phyloP scores from a whole-genome alignment of 2,113 vertebrate genomes.

The Ploceus nigricollis region DNA sequence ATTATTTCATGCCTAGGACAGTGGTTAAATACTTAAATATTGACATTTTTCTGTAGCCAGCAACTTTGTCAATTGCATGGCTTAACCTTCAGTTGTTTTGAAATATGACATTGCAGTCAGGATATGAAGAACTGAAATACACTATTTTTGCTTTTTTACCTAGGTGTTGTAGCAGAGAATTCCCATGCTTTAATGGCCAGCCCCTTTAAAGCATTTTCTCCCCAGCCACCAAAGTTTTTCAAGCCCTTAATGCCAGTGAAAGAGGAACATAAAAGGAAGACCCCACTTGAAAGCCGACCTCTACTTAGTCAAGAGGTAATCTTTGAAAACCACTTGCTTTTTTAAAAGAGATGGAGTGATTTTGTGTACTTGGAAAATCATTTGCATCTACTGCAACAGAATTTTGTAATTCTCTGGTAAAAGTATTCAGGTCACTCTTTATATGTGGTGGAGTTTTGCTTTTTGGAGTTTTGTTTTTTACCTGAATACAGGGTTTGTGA shows the following conservation, averaged over 20 bases:
- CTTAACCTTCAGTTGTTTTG: background rate
- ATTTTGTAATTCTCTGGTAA: background rate
- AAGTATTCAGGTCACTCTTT: background rate
- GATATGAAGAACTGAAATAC: background rate
- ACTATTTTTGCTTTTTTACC: constrained; percentile 1
- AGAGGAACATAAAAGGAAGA: constrained; percentile 88
- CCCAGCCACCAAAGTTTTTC: constrained; percentile 94
- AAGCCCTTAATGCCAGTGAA: constrained; percentile 93
- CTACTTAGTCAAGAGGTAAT: constrained; percentile 92
- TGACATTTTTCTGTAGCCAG: background rate
- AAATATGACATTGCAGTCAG: background rate
- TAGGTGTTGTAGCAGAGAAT: constrained; percentile 78
- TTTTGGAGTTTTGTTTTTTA: background rate
- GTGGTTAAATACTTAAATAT: background rate
- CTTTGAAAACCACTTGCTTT: background rate
- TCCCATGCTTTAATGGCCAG: constrained; percentile 83
- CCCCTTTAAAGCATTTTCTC: constrained; percentile 92
- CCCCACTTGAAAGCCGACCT: constrained; percentile 84
- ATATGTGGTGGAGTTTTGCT: background rate
- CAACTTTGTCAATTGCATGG: background rate
- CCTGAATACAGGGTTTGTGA: background rate
- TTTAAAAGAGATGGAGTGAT: background rate
- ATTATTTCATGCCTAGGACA: background rate
- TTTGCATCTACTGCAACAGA: background rate
- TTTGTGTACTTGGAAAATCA: background rate